Conservation (phyloP, 2,113 vertebrate species). For the Daphoenositta chrysoptera region DNA sequence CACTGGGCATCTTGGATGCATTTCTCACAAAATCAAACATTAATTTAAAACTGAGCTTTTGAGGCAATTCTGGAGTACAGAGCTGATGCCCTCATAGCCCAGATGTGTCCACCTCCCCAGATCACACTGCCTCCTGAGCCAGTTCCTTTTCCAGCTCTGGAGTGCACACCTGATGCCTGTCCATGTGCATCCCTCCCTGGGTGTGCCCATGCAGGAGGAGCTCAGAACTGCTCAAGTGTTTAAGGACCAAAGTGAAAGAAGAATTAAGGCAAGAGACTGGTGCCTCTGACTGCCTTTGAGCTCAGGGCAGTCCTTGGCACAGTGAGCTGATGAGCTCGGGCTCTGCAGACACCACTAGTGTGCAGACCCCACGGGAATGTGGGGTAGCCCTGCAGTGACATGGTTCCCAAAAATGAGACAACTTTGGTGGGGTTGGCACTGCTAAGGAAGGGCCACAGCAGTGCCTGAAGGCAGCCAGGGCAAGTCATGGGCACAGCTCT, state of each 20-base stretch:
- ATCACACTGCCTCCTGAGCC: background rate
- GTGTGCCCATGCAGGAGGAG: background rate
- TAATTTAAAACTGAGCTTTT: background rate
- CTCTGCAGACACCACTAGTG: background rate
- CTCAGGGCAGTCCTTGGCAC: background rate
- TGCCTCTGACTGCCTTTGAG: background rate
- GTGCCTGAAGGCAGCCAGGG: background rate
- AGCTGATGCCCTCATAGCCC: background rate
- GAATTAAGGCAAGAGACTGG: background rate
- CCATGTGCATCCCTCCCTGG: fast-evolving
- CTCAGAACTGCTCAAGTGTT: background rate
- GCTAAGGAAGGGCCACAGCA: background rate
- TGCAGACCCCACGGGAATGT: background rate
- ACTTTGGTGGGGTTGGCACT: background rate
- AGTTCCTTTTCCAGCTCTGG: background rate
- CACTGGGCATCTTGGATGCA: background rate
- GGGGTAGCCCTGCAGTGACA: background rate
- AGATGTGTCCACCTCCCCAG: background rate
- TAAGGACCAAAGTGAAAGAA: background rate
- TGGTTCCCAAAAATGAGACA: background rate
- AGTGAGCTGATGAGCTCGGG: fast-evolving
- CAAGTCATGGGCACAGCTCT: background rate
- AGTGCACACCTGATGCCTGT: background rate
- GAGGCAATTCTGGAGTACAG: background rate
- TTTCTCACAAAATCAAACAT: background rate